These are phyloP conservation scores for Salpingus planirostris DNA, from an alignment of 2,888 invertebrate genomes.

Conservation along the genomic window DNA sequence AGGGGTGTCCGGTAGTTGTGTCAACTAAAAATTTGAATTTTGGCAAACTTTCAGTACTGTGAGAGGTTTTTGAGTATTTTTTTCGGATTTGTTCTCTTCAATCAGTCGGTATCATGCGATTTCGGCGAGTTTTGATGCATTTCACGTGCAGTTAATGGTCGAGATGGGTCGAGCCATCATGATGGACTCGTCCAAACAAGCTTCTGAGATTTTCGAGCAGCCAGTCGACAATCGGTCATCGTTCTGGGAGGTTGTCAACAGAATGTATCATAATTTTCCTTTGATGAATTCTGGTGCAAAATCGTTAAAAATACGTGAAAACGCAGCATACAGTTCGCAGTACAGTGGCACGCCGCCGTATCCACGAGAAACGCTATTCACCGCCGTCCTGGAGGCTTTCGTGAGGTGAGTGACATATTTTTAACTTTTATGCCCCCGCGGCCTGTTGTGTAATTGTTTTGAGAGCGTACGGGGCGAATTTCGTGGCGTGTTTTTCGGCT, in stretches of 20 bases:
- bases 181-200: constrained; percentile 43
- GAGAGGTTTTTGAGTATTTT: background rate
- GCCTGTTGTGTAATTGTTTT: constrained; percentile 11
- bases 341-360: constrained; percentile 24
- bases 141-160: too few species aligned
- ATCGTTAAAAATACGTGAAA: constrained; percentile 32
- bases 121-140: too few species aligned
- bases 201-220: constrained; percentile 40
- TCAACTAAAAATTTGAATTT: constrained; percentile 1
- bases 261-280: constrained; percentile 43
- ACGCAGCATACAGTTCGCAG: constrained; percentile 12
- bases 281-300: constrained; percentile 39
- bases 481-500: constrained; percentile 10
- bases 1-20: constrained; percentile 8
- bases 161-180: too few species aligned
- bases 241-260: constrained; percentile 40
- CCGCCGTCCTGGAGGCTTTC: constrained; percentile 32
- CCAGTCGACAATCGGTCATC: constrained; percentile 42
- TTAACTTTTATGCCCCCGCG: constrained; percentile 20
- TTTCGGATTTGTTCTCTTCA: too few species aligned
- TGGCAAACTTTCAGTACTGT: background rate
- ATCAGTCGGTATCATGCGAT: too few species aligned
- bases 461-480: constrained; percentile 2
- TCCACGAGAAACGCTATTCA: constrained; percentile 26
- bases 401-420: constrained; percentile 43